Percentiles rank a stretch among this genome's conserved stretches.
These are phyloP conservation scores for Anagyrus pseudococci DNA, from an alignment of 2,888 invertebrate genomes.

Conservation along the genomic window DNA sequence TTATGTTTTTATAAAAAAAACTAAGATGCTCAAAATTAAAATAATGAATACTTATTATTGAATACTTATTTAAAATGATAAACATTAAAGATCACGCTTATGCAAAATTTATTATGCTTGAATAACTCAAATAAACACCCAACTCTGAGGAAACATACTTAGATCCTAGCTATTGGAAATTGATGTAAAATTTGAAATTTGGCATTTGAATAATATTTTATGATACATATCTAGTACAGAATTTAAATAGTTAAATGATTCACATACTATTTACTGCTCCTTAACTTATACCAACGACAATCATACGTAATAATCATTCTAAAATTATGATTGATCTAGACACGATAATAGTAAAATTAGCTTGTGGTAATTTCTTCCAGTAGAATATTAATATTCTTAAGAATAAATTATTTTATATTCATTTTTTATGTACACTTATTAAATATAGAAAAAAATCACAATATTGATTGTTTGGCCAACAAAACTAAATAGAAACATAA, in stretches of 20 bases:
- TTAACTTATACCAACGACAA: not conserved
- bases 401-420: conserved; percentile 24
- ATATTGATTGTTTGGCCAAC: conserved; percentile 27
- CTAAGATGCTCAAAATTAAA: not conserved
- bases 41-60: conserved; percentile 6
- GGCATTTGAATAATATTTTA: conserved; percentile 31
- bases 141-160: conserved; percentile 26
- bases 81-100: conserved; percentile 7
- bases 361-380: conserved; percentile 6
- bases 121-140: conserved; percentile 23
- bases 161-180: conserved; percentile 12
- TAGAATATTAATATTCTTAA: conserved; percentile 12
- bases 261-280: too few species aligned
- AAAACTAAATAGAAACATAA: conserved; percentile 19
- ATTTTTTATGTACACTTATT: conserved; percentile 31
- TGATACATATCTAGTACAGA: conserved; percentile 18
- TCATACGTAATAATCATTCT: not conserved
- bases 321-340: conserved; percentile 14
- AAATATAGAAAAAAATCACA: conserved; percentile 32
- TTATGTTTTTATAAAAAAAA: conserved; percentile 3
- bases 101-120: conserved; percentile 6
- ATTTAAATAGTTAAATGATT: conserved; percentile 14
- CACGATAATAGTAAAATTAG: conserved; percentile 28
- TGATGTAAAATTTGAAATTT: conserved; percentile 31
- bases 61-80: not conserved